A percentile compares a stretch with the other conserved stretches of the same genome.
phyloP scores from a whole-genome alignment of 2,113 vertebrate genomes.

The Podocnemis expansa region DNA sequence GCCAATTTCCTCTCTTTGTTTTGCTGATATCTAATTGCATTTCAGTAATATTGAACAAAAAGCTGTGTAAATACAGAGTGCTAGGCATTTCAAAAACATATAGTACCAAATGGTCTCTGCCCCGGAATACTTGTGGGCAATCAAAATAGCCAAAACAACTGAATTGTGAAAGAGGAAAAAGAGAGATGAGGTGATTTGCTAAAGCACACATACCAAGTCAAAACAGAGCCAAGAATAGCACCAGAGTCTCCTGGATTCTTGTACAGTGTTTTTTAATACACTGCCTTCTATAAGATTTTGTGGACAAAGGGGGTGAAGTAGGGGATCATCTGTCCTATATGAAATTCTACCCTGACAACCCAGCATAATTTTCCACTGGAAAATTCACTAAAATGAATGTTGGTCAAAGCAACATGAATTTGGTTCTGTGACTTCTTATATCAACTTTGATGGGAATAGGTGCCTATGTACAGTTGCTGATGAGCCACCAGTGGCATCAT shows the following conservation, averaged over 20 bases:
- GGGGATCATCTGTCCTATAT: not conserved
- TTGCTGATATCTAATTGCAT: not conserved
- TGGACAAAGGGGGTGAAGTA: not conserved
- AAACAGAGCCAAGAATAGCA: not conserved
- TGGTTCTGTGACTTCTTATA: not conserved
- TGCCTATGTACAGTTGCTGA: not conserved
- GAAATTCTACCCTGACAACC: not conserved
- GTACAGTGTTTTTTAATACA: not conserved
- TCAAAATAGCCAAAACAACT: not conserved
- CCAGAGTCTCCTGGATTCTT: not conserved
- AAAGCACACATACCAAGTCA: not conserved
- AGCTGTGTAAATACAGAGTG: not conserved
- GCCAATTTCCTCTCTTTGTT: not conserved
- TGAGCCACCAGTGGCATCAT: not conserved
- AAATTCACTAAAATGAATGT: not conserved
- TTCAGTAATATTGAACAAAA: not conserved
- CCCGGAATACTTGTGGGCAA: not conserved
- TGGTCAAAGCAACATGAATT: not conserved
- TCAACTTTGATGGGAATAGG: not conserved
- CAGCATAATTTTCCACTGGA: not conserved
- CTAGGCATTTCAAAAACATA: not conserved
- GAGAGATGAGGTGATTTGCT: not conserved
- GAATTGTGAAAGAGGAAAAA: not conserved
- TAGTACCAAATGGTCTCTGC: not conserved
- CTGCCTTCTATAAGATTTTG: not conserved